Conservation (phyloP, 2,888 invertebrate species). For the Meganola albula region DNA sequence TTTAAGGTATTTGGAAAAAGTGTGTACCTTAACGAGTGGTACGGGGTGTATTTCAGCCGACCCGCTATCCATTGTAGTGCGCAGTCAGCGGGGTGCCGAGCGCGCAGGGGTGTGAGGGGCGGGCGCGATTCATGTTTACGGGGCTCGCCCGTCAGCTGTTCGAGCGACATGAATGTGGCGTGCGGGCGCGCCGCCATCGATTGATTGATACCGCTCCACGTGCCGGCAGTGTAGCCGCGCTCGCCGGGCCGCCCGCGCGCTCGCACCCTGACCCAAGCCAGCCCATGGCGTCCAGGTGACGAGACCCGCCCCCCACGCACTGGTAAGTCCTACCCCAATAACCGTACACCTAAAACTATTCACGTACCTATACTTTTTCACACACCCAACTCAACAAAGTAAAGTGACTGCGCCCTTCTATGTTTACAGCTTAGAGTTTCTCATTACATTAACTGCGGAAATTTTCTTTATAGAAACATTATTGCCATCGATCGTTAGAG, state of each 20-base stretch:
- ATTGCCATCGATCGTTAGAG: conserved; percentile 53
- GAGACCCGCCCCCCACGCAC: conserved; percentile 41
- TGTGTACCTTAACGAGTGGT: too few species aligned
- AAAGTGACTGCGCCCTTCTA: conserved; percentile 58
- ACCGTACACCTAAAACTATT: conserved; percentile 7
- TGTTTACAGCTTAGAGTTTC: conserved; percentile 51
- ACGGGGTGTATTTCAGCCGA: too few species aligned
- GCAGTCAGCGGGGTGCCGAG: conserved; percentile 33
- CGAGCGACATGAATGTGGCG: conserved; percentile 68
- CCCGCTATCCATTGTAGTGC: conserved; percentile 38
- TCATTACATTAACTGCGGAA: conserved; percentile 49
- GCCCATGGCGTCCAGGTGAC: conserved; percentile 60
- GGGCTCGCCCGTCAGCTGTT: conserved; percentile 73
- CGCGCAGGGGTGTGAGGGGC: conserved; percentile 24
- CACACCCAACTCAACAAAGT: too few species aligned
- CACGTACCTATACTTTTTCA: too few species aligned
- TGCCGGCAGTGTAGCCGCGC: conserved; percentile 55
- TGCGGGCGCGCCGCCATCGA: conserved; percentile 66
- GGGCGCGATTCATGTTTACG: conserved; percentile 72
- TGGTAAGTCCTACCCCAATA: too few species aligned
- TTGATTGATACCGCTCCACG: conserved; percentile 68
- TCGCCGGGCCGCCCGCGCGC: conserved; percentile 57
- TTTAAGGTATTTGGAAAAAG: too few species aligned
- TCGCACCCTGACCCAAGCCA: conserved; percentile 26
- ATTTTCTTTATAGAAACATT: conserved; percentile 39